Conservation (phyloP, 2,113 vertebrate genomes). For the Apeltes quadracus region DNA sequence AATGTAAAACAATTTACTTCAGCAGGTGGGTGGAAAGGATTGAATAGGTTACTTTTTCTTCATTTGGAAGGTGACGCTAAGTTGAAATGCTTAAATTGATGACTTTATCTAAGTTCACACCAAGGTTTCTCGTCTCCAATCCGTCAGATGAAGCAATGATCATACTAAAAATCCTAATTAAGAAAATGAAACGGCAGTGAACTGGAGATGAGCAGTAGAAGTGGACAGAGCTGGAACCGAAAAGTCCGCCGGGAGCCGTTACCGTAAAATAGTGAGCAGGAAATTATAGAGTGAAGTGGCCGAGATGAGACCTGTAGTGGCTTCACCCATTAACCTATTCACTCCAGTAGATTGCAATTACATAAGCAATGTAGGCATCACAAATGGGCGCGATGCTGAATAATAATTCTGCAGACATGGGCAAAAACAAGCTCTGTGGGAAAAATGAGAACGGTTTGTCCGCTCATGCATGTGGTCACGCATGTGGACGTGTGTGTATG, state of each 20-base stretch:
- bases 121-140: neutral
- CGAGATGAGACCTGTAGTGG: conserved; percentile 13
- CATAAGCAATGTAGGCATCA: conserved; percentile 13
- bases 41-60: conserved; percentile 17
- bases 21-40: conserved; percentile 22
- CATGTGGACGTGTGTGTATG: neutral
- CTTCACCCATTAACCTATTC: conserved; percentile 40
- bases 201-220: neutral
- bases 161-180: neutral
- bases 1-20: conserved; percentile 19
- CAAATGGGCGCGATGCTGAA: neutral
- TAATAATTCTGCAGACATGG: conserved; percentile 3
- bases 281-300: conserved; percentile 22
- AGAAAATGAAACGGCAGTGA: neutral
- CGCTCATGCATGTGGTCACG: conserved; percentile 29
- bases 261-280: neutral
- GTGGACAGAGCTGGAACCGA: neutral
- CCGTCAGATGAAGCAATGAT: conserved; percentile 4
- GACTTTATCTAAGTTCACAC: neutral
- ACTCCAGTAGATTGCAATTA: conserved; percentile 20
- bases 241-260: conserved; percentile 10
- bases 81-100: conserved; percentile 19
- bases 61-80: neutral
- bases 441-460: conserved; percentile 32
- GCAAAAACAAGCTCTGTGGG: conserved; percentile 22